phyloP scores from a whole-genome alignment of 2,888 invertebrate species.

The Agriopis aurantiaria region DNA sequence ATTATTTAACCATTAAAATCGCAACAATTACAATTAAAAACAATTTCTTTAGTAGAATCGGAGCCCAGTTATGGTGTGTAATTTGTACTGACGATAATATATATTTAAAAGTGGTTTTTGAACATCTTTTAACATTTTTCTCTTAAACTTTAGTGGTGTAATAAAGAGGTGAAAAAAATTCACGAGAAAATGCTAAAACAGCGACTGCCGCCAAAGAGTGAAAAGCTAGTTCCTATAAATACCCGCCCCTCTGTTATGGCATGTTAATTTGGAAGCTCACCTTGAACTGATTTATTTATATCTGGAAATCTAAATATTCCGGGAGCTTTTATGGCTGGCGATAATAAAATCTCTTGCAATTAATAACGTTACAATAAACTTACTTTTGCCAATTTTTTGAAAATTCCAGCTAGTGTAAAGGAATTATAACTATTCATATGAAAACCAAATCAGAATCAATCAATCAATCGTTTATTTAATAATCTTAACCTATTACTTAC shows the following conservation, averaged over 20 bases:
- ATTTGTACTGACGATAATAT: too few relatives aligned
- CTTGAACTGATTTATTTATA: constrained; percentile 45
- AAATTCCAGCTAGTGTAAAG: background rate
- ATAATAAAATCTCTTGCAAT: constrained; percentile 27
- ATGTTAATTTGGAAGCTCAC: constrained; percentile 42
- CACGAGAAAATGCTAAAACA: constrained; percentile 7
- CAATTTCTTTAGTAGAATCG: too few relatives aligned
- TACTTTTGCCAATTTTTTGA: background rate
- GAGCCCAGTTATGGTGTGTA: too few relatives aligned
- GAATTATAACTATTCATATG: background rate
- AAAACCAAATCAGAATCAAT: too few relatives aligned
- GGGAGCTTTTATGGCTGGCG: constrained; percentile 30
- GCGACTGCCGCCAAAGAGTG: constrained; percentile 6
- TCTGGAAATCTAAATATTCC: constrained; percentile 40
- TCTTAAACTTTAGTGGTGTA: too few relatives aligned
- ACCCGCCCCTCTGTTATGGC: constrained; percentile 39
- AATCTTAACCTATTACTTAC: too few relatives aligned
- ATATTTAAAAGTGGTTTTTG: too few relatives aligned
- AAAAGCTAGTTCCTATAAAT: constrained; percentile 35
- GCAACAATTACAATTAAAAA: too few relatives aligned
- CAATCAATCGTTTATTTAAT: too few relatives aligned
- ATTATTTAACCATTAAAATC: too few relatives aligned
- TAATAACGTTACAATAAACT: constrained; percentile 8
- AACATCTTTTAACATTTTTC: too few relatives aligned
- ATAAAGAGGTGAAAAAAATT: too few relatives aligned